Evolutionary conservation across 2,797 vertebrate genomes (phyloP).

Genomic region (Pseudomugil gertrudae): DNA sequence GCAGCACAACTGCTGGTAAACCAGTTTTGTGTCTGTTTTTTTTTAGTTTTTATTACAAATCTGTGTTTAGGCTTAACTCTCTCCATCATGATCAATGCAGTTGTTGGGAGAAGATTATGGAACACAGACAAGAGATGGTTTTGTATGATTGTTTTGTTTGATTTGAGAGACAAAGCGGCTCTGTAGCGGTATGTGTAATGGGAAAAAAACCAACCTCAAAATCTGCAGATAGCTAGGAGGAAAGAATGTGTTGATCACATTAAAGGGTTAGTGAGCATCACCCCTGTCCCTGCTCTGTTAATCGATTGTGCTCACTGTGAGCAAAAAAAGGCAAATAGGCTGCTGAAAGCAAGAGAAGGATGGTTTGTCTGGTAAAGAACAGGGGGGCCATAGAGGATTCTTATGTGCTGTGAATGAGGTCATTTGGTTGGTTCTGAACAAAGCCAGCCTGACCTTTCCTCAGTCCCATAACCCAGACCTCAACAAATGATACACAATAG

Average conservation of each 20-base stretch:
- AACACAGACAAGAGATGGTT: constrained; percentile 57
- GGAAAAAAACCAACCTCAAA: constrained; percentile 48
- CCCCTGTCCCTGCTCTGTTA: constrained; percentile 45
- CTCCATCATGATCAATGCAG: constrained; percentile 56
- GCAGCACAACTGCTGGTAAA: constrained; percentile 19
- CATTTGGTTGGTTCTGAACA: constrained; percentile 73
- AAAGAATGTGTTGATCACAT: constrained; percentile 53
- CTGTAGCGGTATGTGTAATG: constrained; percentile 52
- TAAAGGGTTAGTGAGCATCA: constrained; percentile 57
- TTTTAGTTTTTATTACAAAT: constrained; percentile 38
- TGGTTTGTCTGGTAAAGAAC: constrained; percentile 61
- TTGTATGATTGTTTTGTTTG: constrained; percentile 68
- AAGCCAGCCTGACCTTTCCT: constrained; percentile 67
- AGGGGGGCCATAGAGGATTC: constrained; percentile 67
- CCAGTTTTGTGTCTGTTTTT: constrained; percentile 11
- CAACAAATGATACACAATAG: constrained; percentile 70
- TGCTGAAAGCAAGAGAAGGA: constrained; percentile 36
- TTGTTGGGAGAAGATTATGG: constrained; percentile 60
- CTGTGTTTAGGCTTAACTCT: constrained; percentile 52
- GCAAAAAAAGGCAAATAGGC: constrained; percentile 47
- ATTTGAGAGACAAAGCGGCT: constrained; percentile 67
- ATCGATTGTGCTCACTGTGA: constrained; percentile 68
- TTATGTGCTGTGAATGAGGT: constrained; percentile 83
- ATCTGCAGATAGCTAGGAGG: constrained; percentile 46
- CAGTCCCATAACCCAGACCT: constrained; percentile 47